Conservation (phyloP, 23 tunicate genomes). For the Trididemnum nubilum region DNA sequence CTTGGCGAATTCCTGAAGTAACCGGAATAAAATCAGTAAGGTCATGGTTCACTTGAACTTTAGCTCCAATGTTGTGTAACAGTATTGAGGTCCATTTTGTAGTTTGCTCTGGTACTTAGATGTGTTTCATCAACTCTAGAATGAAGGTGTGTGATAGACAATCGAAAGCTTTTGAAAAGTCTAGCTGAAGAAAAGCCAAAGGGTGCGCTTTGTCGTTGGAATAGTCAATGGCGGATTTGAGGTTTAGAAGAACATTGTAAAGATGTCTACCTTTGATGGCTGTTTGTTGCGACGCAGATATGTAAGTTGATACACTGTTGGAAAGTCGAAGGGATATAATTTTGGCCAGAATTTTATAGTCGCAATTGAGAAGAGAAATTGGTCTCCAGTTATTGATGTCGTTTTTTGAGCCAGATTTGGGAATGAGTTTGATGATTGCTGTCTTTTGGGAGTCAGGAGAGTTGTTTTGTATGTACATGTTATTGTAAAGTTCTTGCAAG, state of each 20-base stretch:
- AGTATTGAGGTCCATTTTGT: neutral
- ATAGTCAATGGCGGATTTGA: neutral
- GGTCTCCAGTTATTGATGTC: neutral
- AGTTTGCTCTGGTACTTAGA: neutral
- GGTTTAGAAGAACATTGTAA: neutral
- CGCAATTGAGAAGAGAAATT: constrained; percentile 13
- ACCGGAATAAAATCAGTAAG: neutral
- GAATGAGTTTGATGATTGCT: constrained; percentile 15
- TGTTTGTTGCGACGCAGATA: constrained; percentile 6
- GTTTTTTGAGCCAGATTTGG: neutral
- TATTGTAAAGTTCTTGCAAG: neutral
- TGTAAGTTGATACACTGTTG: neutral
- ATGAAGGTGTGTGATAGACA: neutral
- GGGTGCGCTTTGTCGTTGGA: neutral
- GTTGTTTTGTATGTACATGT: neutral
- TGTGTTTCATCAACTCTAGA: neutral
- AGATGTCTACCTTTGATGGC: neutral
- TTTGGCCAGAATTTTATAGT: constrained; percentile 14
- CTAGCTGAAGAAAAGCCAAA: neutral
- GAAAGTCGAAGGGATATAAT: neutral
- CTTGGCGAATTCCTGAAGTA: neutral
- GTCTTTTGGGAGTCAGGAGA: neutral
- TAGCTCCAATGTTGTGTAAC: neutral
- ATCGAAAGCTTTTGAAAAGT: constrained; percentile 15
- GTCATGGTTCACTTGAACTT: neutral